A percentile compares a stretch with the other conserved stretches of the same genome.
These are phyloP conservation scores for Brachymystax lenok DNA, from an alignment of 2,797 vertebrate genomes.

Conservation along the genomic window DNA sequence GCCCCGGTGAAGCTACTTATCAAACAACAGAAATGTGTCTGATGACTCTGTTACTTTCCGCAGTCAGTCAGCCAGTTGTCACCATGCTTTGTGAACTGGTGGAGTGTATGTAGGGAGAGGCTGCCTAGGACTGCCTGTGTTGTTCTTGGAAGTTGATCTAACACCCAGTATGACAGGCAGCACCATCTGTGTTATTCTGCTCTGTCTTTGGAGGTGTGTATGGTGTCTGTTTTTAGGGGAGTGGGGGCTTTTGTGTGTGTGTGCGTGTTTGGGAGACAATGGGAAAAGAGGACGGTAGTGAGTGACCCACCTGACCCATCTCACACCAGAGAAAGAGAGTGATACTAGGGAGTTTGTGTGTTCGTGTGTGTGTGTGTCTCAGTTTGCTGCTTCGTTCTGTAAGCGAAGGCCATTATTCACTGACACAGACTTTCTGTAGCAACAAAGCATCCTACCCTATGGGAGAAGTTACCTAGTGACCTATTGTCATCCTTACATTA, in stretches of 20 bases:
- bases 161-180: not conserved
- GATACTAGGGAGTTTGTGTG: no score
- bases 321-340: no score
- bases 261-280: no score
- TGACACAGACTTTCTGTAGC: not conserved
- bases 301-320: no score
- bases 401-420: slow-evolving; percentile 7
- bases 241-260: not conserved
- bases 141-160: not conserved
- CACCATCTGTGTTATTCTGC: not conserved
- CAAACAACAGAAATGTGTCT: not conserved
- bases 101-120: not conserved
- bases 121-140: not conserved
- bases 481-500: not conserved
- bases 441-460: not conserved
- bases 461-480: not conserved
- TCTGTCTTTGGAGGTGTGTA: slow-evolving; percentile 15
- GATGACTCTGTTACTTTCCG: not conserved
- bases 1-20: not conserved
- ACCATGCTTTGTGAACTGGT: not conserved
- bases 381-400: not conserved
- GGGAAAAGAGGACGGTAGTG: no score
- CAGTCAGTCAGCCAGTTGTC: not conserved
- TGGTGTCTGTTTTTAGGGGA: not conserved
- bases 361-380: not conserved